Percentiles rank a stretch among this genome's conserved stretches.
Conservation (phyloP, 2,888 invertebrate species). For the Machimus atricapillus region DNA sequence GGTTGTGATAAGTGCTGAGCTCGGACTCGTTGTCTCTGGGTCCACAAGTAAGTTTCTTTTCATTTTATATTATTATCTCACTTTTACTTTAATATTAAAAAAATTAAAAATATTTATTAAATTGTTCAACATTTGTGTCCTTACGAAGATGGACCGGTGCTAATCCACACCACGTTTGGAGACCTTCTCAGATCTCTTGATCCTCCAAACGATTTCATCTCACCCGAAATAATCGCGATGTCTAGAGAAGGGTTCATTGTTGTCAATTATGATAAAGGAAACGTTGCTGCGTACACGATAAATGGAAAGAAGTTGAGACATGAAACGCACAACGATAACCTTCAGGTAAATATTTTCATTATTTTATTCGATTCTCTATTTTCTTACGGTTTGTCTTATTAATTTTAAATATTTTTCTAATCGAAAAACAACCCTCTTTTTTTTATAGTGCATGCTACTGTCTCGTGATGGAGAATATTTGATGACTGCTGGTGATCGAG, state of each 20-base stretch:
- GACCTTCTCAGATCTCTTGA: conserved; percentile 92
- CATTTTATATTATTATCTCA: background rate
- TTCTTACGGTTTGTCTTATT: background rate
- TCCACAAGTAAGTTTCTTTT: conserved; percentile 69
- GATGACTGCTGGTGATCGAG: conserved; percentile 96
- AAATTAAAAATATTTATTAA: no score
- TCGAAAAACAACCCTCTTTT: conserved; percentile 10
- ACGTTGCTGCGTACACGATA: conserved; percentile 92
- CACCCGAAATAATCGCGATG: conserved; percentile 89
- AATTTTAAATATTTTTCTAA: background rate
- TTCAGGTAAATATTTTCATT: conserved; percentile 73
- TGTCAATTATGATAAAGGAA: conserved; percentile 90
- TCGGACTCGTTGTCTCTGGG: conserved; percentile 96
- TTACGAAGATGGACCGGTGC: conserved; percentile 85
- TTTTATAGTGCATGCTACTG: conserved; percentile 81
- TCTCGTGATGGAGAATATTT: conserved; percentile 99
- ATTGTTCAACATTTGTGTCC: background rate
- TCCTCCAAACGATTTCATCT: conserved; percentile 76
- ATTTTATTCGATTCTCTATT: background rate
- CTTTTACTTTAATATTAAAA: no score
- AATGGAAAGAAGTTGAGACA: conserved; percentile 89
- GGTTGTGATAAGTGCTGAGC: conserved; percentile 95
- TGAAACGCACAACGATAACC: conserved; percentile 92
- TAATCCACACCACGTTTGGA: conserved; percentile 97
- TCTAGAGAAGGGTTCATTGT: conserved; percentile 96